phyloP scores from a whole-genome alignment of 2,888 invertebrate species.

The Rhagonycha fulva region DNA sequence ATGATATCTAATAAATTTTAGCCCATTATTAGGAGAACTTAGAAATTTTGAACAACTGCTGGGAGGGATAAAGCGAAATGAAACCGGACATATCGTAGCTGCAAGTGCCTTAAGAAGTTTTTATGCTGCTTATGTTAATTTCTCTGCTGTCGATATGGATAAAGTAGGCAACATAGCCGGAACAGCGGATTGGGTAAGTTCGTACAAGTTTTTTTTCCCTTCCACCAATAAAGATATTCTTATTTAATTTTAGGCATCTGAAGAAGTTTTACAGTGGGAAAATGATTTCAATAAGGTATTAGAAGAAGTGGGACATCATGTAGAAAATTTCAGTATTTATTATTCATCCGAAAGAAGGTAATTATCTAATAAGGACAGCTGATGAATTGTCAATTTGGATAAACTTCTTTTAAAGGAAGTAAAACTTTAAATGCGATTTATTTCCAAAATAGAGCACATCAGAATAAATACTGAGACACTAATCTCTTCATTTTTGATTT shows the following conservation, averaged over 20 bases:
- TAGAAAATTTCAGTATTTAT: conserved; percentile 56
- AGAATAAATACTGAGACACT: too few relatives aligned
- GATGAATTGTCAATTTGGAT: too few relatives aligned
- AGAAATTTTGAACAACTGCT: conserved; percentile 66
- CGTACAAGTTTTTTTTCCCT: background rate
- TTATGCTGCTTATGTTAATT: conserved; percentile 71
- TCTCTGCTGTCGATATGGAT: conserved; percentile 67
- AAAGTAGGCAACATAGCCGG: conserved; percentile 73
- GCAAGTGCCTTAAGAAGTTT: conserved; percentile 67
- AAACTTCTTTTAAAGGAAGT: too few relatives aligned
- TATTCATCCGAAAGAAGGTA: conserved; percentile 66
- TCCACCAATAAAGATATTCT: background rate
- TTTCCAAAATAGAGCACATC: too few relatives aligned
- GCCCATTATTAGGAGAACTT: conserved; percentile 69
- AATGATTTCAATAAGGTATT: conserved; percentile 53
- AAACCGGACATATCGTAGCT: conserved; percentile 63
- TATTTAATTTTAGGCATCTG: conserved; percentile 53
- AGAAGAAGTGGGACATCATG: conserved; percentile 33
- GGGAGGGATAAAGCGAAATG: conserved; percentile 64
- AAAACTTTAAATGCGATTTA: too few relatives aligned
- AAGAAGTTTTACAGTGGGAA: conserved; percentile 66
- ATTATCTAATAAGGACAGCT: background rate
- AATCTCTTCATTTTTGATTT: too few relatives aligned
- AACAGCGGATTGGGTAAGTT: conserved; percentile 73
- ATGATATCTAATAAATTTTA: conserved; percentile 45